Conservation (phyloP, 2,888 invertebrate genomes). For the Crepidodera aurea region DNA sequence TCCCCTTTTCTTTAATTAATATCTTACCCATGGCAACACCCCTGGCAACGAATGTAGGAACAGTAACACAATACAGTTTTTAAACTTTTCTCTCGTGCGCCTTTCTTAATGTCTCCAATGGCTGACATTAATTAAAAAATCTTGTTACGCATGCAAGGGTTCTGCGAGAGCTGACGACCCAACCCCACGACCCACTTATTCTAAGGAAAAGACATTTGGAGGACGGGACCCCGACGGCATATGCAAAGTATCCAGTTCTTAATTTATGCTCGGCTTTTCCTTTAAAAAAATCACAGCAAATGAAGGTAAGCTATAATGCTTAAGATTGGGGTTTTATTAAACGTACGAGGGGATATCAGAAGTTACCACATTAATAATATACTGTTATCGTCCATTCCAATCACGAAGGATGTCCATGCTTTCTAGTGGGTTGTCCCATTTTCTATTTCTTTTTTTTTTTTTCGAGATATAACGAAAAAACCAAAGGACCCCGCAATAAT, state of each 20-base stretch:
- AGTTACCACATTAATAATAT: too few species aligned
- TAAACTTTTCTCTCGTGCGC: constrained; percentile 56
- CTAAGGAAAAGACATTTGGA: constrained; percentile 18
- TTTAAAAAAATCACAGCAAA: constrained; percentile 1
- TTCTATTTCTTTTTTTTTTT: too few species aligned
- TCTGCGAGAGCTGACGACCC: constrained; percentile 1
- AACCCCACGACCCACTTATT: constrained; percentile 21
- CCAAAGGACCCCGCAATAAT: too few species aligned
- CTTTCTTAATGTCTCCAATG: constrained; percentile 59
- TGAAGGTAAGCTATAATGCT: not conserved
- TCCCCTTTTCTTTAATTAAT: constrained; percentile 63
- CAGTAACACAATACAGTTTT: constrained; percentile 61
- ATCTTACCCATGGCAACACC: constrained; percentile 60
- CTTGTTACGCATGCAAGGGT: constrained; percentile 58
- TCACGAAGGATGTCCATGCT: too few species aligned
- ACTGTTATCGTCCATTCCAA: too few species aligned
- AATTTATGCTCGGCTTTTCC: constrained; percentile 38
- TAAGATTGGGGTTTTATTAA: not conserved
- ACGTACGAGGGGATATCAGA: not conserved
- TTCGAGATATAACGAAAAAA: too few species aligned
- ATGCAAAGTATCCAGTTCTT: constrained; percentile 38
- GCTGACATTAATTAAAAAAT: constrained; percentile 62
- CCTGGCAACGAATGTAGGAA: constrained; percentile 61
- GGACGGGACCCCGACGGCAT: constrained; percentile 28
- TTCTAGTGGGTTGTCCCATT: too few species aligned